Conservation (phyloP, 2,113 vertebrate genomes). For the pig (Sus scrofa) region T2T-Sscrofa CM000820.6:102917001-102917500, state of each 20-base stretch:
- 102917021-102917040: neutral
- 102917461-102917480: neutral
- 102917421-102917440: neutral
- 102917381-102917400: neutral
- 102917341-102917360: neutral
- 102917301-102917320: neutral
- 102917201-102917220: neutral
- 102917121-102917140: neutral
- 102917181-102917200: neutral
- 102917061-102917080: neutral
- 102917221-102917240: neutral
- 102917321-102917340: neutral
- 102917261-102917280: neutral
- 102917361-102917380: neutral
- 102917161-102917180: neutral
- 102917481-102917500: neutral
- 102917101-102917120: neutral
- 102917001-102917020: neutral
- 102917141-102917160: neutral
- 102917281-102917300: neutral
- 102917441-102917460: neutral
- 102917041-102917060: neutral
- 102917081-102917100: neutral
- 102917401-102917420: neutral
- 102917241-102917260: neutral